Evolutionary conservation across 2,113 vertebrate genomes (phyloP).

Genomic region (Thunnus thynnus): DNA sequence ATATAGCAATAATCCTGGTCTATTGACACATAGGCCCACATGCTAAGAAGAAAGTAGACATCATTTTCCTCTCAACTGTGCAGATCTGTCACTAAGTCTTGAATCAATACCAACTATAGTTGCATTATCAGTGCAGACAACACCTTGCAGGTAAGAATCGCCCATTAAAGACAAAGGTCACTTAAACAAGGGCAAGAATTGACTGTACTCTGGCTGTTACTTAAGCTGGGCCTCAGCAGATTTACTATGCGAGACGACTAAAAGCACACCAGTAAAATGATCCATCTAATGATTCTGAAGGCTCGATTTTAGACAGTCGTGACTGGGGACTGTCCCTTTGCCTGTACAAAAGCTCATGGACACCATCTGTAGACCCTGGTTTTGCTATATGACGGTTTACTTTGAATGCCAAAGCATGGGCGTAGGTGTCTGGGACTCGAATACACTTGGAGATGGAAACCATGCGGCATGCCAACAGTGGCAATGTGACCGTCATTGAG

Average conservation of each 20-base stretch:
- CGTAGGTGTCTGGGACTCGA: too few relatives aligned
- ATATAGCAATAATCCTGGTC: too few relatives aligned
- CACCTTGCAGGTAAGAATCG: constrained; percentile 54
- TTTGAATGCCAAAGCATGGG: not conserved
- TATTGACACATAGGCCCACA: too few relatives aligned
- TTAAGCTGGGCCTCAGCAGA: not conserved
- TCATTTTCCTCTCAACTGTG: constrained; percentile 6
- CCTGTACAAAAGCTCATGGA: too few relatives aligned
- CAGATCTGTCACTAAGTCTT: not conserved
- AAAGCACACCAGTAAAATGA: not conserved
- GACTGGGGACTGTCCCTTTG: not conserved
- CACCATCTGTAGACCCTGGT: not conserved
- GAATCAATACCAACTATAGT: not conserved
- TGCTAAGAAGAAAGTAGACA: not conserved
- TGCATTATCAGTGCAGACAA: constrained; percentile 52
- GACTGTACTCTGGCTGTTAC: constrained; percentile 15
- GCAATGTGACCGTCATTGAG: not conserved
- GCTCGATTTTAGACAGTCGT: not conserved
- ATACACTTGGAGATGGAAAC: not conserved
- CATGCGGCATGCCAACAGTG: not conserved
- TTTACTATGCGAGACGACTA: not conserved
- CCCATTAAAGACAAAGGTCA: constrained; percentile 61
- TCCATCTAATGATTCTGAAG: not conserved
- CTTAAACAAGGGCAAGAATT: constrained; percentile 2
- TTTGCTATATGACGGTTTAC: not conserved